phyloP scores from a whole-genome alignment of 2,113 vertebrate genomes.

The Willisornis vidua region DNA sequence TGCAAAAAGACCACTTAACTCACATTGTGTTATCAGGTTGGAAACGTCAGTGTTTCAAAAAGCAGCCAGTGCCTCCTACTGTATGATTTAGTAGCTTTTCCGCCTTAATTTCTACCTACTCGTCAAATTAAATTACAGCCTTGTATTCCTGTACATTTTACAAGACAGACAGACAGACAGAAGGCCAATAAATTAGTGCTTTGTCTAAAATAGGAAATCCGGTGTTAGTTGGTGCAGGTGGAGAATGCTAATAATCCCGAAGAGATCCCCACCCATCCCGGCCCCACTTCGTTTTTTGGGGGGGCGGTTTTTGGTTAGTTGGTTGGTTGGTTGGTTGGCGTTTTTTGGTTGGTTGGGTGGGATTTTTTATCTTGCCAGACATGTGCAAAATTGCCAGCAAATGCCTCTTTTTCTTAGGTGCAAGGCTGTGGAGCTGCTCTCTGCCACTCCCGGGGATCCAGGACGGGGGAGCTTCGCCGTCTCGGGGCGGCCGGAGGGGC shows the following conservation, averaged over 20 bases:
- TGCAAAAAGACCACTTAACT: neutral
- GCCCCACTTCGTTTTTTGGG: fast-evolving
- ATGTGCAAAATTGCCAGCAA: neutral
- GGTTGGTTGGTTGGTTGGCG: neutral
- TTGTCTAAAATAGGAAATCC: constrained; percentile 22
- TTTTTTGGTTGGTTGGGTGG: neutral
- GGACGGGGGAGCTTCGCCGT: no score
- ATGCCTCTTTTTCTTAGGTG: neutral
- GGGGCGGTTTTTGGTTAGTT: neutral
- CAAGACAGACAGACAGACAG: neutral
- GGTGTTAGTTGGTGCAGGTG: constrained; percentile 2
- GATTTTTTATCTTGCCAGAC: neutral
- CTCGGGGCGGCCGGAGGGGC: neutral
- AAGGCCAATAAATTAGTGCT: neutral
- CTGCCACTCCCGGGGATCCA: no score
- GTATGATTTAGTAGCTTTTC: neutral
- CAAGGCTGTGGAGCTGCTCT: neutral
- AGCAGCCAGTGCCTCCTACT: neutral
- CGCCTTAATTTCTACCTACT: neutral
- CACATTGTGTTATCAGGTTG: neutral
- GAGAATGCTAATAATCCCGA: neutral
- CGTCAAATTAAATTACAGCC: neutral
- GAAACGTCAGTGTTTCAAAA: neutral
- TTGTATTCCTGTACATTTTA: neutral
- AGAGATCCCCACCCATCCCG: neutral